Percentiles rank a stretch among this genome's conserved stretches.
Conservation (phyloP, 2,888 invertebrate genomes). For the Synanthedon myopaeformis region DNA sequence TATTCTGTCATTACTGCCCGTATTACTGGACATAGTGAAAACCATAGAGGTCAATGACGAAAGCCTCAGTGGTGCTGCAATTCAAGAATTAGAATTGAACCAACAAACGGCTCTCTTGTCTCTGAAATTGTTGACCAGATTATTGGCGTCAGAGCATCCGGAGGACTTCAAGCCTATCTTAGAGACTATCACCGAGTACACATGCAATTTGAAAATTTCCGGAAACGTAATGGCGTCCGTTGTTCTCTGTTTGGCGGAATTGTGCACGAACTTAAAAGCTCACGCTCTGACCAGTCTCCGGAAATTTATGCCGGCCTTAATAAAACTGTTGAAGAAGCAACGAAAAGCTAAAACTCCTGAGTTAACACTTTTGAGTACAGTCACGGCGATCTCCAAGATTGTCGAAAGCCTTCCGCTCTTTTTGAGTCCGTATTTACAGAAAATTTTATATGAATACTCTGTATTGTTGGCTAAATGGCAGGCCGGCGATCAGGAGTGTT, state of each 20-base stretch:
- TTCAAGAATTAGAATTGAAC: conserved; percentile 75
- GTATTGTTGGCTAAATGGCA: conserved; percentile 68
- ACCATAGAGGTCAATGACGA: conserved; percentile 53
- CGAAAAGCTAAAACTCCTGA: conserved; percentile 72
- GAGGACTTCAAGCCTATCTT: conserved; percentile 78
- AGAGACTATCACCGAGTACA: conserved; percentile 74
- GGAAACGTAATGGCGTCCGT: conserved; percentile 79
- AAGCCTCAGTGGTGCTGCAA: conserved; percentile 26
- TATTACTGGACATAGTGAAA: conserved; percentile 72
- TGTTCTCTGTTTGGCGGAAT: conserved; percentile 82
- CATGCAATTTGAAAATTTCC: conserved; percentile 57
- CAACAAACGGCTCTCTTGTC: conserved; percentile 87
- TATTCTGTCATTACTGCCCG: conserved; percentile 71
- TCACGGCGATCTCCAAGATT: conserved; percentile 85
- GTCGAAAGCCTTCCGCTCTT: conserved; percentile 86
- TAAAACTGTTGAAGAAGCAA: conserved; percentile 74
- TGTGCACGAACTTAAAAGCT: conserved; percentile 80
- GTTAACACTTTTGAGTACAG: conserved; percentile 75
- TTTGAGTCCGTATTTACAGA: conserved; percentile 85
- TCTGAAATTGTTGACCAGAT: conserved; percentile 83
- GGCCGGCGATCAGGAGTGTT: conserved; percentile 51
- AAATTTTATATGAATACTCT: conserved; percentile 75
- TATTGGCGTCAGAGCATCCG: conserved; percentile 76
- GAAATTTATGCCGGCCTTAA: conserved; percentile 81
- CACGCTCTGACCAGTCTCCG: conserved; percentile 81